Conservation (phyloP, 2,113 vertebrate species). For the Corvus cornix region DNA sequence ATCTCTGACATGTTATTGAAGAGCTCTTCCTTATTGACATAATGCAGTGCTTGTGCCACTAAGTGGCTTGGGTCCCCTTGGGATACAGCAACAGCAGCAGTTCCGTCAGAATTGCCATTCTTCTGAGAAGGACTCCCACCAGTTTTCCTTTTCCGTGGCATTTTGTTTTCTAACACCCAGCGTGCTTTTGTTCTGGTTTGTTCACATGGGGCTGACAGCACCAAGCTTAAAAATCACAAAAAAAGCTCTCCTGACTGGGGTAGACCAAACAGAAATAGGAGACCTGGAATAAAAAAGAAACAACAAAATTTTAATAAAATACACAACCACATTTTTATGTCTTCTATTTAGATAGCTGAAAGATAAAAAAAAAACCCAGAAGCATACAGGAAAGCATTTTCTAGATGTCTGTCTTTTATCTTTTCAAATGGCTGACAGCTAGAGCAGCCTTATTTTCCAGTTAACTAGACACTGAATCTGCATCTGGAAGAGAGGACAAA, state of each 20-base stretch:
- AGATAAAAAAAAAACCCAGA: neutral
- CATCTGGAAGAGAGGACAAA: neutral
- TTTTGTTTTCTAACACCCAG: constrained; percentile 68
- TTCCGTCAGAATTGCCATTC: constrained; percentile 55
- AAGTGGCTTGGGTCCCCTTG: constrained; percentile 2
- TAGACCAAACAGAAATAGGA: neutral
- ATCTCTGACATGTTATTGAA: constrained; percentile 88
- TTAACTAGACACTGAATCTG: neutral
- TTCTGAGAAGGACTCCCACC: constrained; percentile 74
- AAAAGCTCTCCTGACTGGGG: constrained; percentile 24
- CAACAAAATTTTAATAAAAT: constrained; percentile 42
- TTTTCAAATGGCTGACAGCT: neutral
- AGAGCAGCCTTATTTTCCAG: neutral
- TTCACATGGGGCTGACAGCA: constrained; percentile 37
- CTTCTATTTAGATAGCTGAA: neutral
- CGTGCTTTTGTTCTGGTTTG: constrained; percentile 31
- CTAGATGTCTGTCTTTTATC: neutral
- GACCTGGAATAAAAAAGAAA: constrained; percentile 65
- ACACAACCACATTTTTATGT: neutral
- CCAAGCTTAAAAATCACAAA: constrained; percentile 59
- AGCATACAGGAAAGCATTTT: neutral
- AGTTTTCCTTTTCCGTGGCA: constrained; percentile 92
- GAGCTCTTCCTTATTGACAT: constrained; percentile 77
- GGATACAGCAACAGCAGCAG: constrained; percentile 12
- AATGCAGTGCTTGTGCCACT: constrained; percentile 8